Evolutionary conservation across 2,113 vertebrate genomes (phyloP).

Genomic region (Aptenodytes patagonicus): DNA sequence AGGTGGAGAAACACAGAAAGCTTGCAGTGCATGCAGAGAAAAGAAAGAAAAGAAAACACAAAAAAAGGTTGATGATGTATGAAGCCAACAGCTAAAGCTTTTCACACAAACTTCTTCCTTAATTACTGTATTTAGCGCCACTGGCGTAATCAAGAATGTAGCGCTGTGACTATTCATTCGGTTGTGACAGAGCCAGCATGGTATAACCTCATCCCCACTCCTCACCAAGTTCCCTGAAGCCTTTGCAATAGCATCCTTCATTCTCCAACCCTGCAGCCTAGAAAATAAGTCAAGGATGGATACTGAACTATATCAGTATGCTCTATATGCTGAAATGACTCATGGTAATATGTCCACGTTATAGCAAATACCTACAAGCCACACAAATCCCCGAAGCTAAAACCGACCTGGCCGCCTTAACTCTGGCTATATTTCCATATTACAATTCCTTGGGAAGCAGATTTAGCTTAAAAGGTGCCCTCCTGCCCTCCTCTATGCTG

Average conservation of each 20-base stretch:
- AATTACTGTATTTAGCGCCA: conserved; percentile 10
- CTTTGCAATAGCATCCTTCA: background rate
- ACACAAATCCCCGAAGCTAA: background rate
- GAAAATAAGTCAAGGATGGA: background rate
- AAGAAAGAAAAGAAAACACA: conserved; percentile 3
- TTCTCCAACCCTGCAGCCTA: background rate
- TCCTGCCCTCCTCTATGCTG: background rate
- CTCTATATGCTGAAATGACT: background rate
- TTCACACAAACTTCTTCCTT: conserved; percentile 25
- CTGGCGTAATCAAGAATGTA: background rate
- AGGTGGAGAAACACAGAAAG: background rate
- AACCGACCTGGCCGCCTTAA: background rate
- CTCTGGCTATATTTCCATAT: background rate
- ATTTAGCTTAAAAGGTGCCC: background rate
- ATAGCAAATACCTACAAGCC: background rate
- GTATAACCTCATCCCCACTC: background rate
- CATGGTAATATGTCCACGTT: background rate
- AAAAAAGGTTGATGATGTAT: background rate
- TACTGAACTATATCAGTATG: background rate
- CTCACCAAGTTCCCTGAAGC: background rate
- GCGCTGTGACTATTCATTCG: background rate
- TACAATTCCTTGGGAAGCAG: background rate
- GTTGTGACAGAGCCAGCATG: background rate
- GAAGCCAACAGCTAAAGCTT: conserved; percentile 21
- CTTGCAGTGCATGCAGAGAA: background rate